Conservation (phyloP, 1,140 invertebrate genomes). For the Zaprionus africanus region DNA sequence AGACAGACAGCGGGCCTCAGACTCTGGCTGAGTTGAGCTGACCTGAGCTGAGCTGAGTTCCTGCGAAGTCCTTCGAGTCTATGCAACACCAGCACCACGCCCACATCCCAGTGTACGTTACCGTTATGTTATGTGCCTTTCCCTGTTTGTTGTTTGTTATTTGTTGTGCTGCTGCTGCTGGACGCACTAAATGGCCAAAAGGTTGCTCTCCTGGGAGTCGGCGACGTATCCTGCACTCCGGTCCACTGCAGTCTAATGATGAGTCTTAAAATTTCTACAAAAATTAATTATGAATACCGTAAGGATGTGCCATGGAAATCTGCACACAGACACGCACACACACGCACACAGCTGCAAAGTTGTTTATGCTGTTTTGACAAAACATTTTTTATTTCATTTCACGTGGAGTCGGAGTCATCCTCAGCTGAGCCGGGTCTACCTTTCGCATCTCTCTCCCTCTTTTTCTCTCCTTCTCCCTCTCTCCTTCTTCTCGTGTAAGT, state of each 20-base stretch:
- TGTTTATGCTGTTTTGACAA: constrained; percentile 58
- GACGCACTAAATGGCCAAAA: constrained; percentile 81
- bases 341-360: constrained; percentile 20
- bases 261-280: constrained; percentile 78
- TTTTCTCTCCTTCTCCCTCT: not conserved
- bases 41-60: not conserved
- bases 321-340: constrained; percentile 26
- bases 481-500: not conserved
- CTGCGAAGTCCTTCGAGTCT: constrained; percentile 25
- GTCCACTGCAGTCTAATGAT: constrained; percentile 52
- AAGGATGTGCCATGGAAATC: constrained; percentile 40
- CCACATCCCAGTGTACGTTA: constrained; percentile 25
- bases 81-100: constrained; percentile 45
- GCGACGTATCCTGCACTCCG: constrained; percentile 42
- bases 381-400: constrained; percentile 44
- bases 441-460: not conserved
- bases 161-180: constrained; percentile 23
- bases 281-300: constrained; percentile 77
- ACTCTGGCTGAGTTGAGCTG: too few relatives aligned
- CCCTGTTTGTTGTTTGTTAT: constrained; percentile 40
- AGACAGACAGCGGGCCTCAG: not conserved
- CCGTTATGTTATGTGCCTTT: constrained; percentile 51
- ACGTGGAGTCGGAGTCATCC: constrained; percentile 1
- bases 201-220: constrained; percentile 73
- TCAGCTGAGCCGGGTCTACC: constrained; percentile 7